These are phyloP conservation scores for Epinephelus malabaricus DNA, from an alignment of 2,797 vertebrate species.

Conservation along the genomic window DNA sequence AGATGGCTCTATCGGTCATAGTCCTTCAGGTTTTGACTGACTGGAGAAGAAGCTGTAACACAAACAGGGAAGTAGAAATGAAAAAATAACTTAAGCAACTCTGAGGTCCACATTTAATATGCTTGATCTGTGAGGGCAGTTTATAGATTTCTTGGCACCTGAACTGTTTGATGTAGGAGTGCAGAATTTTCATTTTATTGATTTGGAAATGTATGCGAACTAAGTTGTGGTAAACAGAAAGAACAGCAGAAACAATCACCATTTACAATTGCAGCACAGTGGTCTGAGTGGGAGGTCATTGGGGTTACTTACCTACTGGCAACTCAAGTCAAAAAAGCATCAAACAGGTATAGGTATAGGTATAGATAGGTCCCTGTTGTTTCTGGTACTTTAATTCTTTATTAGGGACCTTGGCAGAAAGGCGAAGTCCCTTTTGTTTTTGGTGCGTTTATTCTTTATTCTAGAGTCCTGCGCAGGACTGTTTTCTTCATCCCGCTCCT, in stretches of 20 bases:
- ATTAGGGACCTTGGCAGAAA: no score
- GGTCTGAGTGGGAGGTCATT: background rate
- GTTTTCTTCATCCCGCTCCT: no score
- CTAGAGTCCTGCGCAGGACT: no score
- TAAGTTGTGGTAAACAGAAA: background rate
- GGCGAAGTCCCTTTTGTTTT: no score
- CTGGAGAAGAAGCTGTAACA: conserved; percentile 52
- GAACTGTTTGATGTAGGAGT: background rate
- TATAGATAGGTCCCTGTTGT: no score
- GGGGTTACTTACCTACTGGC: background rate
- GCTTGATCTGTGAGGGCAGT: background rate
- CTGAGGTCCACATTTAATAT: conserved; percentile 6
- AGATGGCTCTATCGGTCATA: conserved; percentile 65
- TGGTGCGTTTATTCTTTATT: no score
- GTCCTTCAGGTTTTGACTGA: conserved; percentile 55
- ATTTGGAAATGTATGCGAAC: conserved; percentile 23
- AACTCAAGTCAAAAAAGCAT: background rate
- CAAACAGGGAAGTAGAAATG: conserved; percentile 12
- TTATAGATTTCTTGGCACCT: background rate
- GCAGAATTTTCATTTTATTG: background rate
- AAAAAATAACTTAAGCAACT: background rate
- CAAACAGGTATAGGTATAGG: background rate
- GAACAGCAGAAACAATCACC: background rate
- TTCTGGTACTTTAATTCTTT: no score
- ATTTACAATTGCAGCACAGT: background rate